Conservation (phyloP, 2,113 vertebrate species). For the Anguilla rostrata region DNA sequence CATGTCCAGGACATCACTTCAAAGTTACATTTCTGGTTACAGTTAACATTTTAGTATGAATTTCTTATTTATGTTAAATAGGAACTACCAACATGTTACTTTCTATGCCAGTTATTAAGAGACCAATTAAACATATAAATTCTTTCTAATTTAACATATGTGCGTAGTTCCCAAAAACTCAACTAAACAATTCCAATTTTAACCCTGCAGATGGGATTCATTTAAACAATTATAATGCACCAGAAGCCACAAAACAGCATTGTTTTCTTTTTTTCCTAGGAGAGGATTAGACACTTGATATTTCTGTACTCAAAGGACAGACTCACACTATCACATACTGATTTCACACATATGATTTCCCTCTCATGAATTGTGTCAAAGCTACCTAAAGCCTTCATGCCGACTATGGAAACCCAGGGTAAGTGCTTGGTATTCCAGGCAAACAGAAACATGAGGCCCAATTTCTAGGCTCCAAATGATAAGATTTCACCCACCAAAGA, state of each 20-base stretch:
- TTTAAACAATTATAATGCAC: not conserved
- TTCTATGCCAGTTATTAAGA: too few species aligned
- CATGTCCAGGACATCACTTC: too few species aligned
- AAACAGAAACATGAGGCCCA: too few species aligned
- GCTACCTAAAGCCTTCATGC: not conserved
- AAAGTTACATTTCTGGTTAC: too few species aligned
- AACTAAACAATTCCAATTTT: too few species aligned
- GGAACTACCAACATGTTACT: too few species aligned
- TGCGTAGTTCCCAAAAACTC: too few species aligned
- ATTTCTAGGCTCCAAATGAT: not conserved
- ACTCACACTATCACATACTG: not conserved
- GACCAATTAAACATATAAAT: too few species aligned
- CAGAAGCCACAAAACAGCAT: not conserved
- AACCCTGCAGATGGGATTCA: not conserved
- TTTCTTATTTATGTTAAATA: too few species aligned
- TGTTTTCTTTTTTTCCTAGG: not conserved
- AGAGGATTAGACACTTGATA: not conserved
- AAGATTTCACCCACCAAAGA: not conserved
- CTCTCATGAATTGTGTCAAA: not conserved
- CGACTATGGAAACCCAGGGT: not conserved
- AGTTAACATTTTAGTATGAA: too few species aligned
- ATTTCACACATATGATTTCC: too few species aligned
- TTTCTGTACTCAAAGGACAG: not conserved
- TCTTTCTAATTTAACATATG: too few species aligned
- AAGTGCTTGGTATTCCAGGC: not conserved